phyloP scores from a whole-genome alignment of 2,113 vertebrate species.

The Nerophis ophidion region DNA sequence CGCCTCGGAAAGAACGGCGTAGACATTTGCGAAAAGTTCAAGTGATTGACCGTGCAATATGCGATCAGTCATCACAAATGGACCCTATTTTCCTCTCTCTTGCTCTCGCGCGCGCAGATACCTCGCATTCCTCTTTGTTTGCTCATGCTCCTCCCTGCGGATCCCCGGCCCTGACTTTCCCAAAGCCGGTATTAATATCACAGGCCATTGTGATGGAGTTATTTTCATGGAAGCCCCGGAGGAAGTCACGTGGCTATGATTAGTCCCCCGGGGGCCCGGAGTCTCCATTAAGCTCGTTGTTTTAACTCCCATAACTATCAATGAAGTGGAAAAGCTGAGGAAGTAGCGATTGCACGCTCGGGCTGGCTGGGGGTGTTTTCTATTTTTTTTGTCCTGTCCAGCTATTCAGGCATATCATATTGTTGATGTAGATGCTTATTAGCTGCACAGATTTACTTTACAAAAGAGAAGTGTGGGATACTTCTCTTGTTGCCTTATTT shows the following conservation, averaged over 20 bases:
- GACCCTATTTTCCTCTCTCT: conserved; percentile 27
- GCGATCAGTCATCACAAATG: conserved; percentile 45
- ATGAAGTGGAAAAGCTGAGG: conserved; percentile 94
- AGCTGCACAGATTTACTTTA: no score
- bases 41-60: conserved; percentile 39
- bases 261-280: conserved; percentile 80
- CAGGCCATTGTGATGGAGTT: conserved; percentile 97
- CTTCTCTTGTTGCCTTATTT: no score
- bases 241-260: conserved; percentile 98
- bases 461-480: no score
- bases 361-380: conserved; percentile 48
- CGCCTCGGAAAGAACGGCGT: conserved; percentile 7
- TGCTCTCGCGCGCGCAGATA: conserved; percentile 69
- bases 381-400: no score
- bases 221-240: conserved; percentile 94
- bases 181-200: conserved; percentile 99
- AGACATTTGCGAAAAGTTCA: conserved; percentile 8
- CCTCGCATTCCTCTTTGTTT: conserved; percentile 85
- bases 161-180: conserved; percentile 82
- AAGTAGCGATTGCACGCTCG: conserved; percentile 83
- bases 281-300: conserved; percentile 90
- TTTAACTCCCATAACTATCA: conserved; percentile 90
- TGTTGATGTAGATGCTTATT: no score
- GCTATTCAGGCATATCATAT: no score
- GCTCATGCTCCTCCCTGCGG: conserved; percentile 82